Conservation (phyloP, 2,797 vertebrate species). For the Danio kyathit region DNA sequence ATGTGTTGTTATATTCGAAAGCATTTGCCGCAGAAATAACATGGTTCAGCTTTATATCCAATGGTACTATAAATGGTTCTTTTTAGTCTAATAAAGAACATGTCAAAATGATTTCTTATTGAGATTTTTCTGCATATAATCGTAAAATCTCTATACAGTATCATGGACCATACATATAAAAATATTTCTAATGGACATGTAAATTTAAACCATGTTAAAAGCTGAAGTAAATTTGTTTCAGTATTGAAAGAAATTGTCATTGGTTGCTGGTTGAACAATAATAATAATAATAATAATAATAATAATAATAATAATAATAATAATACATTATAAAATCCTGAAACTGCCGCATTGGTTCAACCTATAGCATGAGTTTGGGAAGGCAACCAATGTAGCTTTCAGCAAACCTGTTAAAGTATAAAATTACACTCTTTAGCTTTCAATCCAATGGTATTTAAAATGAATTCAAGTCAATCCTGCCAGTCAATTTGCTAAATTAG, state of each 20-base stretch:
- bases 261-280: too few relatives aligned
- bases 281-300: too few relatives aligned
- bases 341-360: too few relatives aligned
- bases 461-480: not conserved
- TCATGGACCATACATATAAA: not conserved
- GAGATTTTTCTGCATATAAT: too few relatives aligned
- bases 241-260: not conserved
- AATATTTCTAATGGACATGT: not conserved
- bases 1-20: too few relatives aligned
- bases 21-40: too few relatives aligned
- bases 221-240: not conserved
- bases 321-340: too few relatives aligned
- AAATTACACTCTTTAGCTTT: not conserved
- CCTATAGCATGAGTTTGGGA: not conserved
- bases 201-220: not conserved
- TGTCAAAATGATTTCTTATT: too few relatives aligned
- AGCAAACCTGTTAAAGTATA: not conserved
- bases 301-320: too few relatives aligned
- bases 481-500: slow-evolving; percentile 3
- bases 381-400: not conserved
- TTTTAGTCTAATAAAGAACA: too few relatives aligned
- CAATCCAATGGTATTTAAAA: not conserved
- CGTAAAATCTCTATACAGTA: not conserved
- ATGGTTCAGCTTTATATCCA: too few relatives aligned
- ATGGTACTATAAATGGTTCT: too few relatives aligned